Conservation (phyloP, 2,888 invertebrate genomes). For the Leptopilina syphax region DNA sequence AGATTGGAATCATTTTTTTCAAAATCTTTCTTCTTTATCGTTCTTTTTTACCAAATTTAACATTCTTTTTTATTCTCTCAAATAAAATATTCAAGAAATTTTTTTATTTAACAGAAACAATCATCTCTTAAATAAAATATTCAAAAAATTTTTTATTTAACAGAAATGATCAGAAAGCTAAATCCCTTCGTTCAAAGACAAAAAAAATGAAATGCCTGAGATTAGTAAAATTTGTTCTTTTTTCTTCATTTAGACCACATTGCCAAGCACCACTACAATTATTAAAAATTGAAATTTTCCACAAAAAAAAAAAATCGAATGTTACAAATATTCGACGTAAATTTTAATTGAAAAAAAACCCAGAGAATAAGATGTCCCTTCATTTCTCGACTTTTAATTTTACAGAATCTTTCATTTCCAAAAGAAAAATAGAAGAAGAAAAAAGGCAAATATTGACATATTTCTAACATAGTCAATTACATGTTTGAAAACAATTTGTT, state of each 20-base stretch:
- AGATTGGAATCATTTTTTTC: too few species aligned
- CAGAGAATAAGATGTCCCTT: not conserved
- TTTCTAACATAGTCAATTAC: not conserved
- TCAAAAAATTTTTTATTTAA: too few species aligned
- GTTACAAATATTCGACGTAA: not conserved
- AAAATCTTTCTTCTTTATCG: too few species aligned
- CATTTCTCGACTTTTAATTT: not conserved
- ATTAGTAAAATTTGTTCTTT: not conserved
- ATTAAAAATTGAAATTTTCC: not conserved
- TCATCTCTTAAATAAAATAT: too few species aligned
- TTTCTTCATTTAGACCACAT: conserved; percentile 18
- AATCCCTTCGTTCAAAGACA: too few species aligned
- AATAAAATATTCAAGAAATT: too few species aligned
- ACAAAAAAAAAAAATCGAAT: not conserved
- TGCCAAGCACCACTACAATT: conserved; percentile 26
- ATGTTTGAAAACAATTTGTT: not conserved
- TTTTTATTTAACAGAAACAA: too few species aligned
- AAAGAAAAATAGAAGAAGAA: not conserved
- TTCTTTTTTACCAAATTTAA: not conserved
- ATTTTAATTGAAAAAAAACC: not conserved
- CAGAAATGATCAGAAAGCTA: too few species aligned
- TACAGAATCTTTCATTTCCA: not conserved
- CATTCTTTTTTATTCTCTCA: too few species aligned
- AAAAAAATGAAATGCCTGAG: not conserved
- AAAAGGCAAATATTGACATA: not conserved